Conservation (phyloP, 2,113 vertebrate genomes). For the Vimba vimba region DNA sequence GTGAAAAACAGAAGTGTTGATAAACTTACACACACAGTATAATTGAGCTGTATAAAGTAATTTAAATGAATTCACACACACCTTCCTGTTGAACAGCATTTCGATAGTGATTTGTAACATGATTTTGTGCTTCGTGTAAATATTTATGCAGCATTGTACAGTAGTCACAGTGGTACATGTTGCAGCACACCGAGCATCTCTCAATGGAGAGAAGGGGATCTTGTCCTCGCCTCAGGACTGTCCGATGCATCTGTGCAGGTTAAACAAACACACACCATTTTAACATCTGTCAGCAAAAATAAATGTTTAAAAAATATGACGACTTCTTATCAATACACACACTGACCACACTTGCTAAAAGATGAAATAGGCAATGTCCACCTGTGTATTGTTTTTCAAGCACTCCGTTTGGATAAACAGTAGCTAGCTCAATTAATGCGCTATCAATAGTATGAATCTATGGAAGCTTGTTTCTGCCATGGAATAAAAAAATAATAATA, state of each 20-base stretch:
- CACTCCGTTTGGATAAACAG: too few relatives aligned
- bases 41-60: not conserved
- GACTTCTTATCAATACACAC: too few relatives aligned
- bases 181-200: not conserved
- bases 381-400: too few relatives aligned
- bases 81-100: not conserved
- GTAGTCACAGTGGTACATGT: not conserved
- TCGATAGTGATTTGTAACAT: not conserved
- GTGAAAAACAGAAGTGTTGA: not conserved
- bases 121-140: not conserved
- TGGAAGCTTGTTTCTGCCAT: too few relatives aligned
- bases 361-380: too few relatives aligned
- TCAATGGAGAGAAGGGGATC: slow-evolving; percentile 1
- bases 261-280: slow-evolving; percentile 3
- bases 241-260: not conserved
- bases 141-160: not conserved
- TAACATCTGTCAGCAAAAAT: not conserved
- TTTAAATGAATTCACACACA: not conserved
- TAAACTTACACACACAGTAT: not conserved
- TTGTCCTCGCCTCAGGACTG: not conserved
- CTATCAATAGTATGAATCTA: too few relatives aligned
- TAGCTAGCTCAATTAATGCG: too few relatives aligned
- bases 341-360: too few relatives aligned
- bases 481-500: too few relatives aligned
- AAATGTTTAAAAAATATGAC: not conserved